phyloP scores from a whole-genome alignment of 2,113 vertebrate genomes.

The Nyctibius bracteatus region DNA sequence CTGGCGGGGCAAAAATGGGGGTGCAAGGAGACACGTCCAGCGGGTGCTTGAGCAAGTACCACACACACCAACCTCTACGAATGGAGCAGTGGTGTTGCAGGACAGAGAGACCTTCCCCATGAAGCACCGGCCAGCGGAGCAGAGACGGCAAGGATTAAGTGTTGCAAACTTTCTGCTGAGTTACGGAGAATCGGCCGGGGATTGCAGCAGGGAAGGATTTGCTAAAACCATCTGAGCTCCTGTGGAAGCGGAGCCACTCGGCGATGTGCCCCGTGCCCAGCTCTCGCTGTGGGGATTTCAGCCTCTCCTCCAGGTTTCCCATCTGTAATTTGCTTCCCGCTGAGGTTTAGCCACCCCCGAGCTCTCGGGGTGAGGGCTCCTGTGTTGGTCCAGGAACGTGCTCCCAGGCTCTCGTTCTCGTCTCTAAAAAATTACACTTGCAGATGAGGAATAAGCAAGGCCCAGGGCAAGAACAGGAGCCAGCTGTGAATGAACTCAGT shows the following conservation, averaged over 20 bases:
- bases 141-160: not conserved
- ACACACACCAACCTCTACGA: rapidly evolving
- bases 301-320: not conserved
- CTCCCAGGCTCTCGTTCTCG: not conserved
- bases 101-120: not conserved
- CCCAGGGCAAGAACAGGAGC: not conserved
- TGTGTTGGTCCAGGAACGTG: not conserved
- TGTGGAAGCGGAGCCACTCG: rapidly evolving
- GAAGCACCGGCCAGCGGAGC: rapidly evolving
- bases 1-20: not conserved
- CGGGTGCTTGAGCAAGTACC: rapidly evolving
- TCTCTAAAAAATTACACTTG: not conserved
- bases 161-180: not conserved
- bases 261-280: not conserved
- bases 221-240: not conserved
- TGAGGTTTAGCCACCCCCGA: not conserved
- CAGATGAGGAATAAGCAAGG: not conserved
- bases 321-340: not conserved
- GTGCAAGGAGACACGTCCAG: not conserved
- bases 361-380: not conserved
- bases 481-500: rapidly evolving
- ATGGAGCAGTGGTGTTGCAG: rapidly evolving
- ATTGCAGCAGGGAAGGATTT: not conserved
- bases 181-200: rapidly evolving
- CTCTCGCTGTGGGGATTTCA: not conserved